Evolutionary conservation across 2,888 invertebrate species (phyloP), one percentile per base, ranked within the genome.

Genomic region (Heterodera filipjevi): DNA sequence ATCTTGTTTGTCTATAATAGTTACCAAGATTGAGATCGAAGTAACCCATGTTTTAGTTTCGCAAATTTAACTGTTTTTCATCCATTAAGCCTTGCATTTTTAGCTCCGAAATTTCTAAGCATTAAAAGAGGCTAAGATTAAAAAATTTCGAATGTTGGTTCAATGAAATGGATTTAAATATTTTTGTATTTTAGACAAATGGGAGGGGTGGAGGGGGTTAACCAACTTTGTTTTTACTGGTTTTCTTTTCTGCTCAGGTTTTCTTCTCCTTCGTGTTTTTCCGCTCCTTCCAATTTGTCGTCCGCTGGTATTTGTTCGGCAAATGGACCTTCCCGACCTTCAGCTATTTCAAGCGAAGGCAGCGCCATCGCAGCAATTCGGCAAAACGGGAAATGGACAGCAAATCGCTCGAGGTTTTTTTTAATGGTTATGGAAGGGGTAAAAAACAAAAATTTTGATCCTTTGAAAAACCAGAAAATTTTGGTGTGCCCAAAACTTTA

Each of bases 241-340:
- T 49, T 5, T 53, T n/a, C 19, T 53, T 53, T 53, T 53, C 6
- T 53, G 5, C 83, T 68, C 76, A 87, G 85, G 82, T 86, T 12
- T 3, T 85, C 6, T 76, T 84, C 35, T 88, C 88, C 46, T 86
- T 88, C 76, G 72, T 81, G 64, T 85, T 85, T 77, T 88, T 86
- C 81, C 82, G 85, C 12, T 78, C 83, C 27, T 82, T 87, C 14
- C 88, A 88, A 77, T 88, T 84, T 82, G 83, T 84, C 30, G 87
- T 85, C 16, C 79, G 88, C 33, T 88, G 88, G 88, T 84, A 85
- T 75, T 72, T 85, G 49, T 84, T 83, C 66, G 81, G 83, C 16
- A 76, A 79, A 44, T 80, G 80, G 49, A 76, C 59, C 14, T 89
- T 87, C 82, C 84, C 85, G 19, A 87, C 87, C 27, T 88, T 88